These are phyloP conservation scores for Glandiceps talaboti DNA, from an alignment of 53 echinoderm and acorn worm genomes.

Conservation along the genomic window DNA sequence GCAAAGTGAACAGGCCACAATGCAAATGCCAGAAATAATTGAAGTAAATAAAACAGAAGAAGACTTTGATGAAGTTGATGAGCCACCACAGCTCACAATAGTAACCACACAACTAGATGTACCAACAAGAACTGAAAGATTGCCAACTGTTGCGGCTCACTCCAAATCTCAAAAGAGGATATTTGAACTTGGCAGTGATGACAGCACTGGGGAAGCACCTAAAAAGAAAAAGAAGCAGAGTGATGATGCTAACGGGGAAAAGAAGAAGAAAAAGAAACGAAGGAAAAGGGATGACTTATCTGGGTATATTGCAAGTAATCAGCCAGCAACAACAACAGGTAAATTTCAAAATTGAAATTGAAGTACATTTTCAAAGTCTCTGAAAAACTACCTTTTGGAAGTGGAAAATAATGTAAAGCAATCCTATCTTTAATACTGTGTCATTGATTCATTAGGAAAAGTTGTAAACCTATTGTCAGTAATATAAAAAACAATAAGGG, in stretches of 20 bases:
- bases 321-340: neutral
- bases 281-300: neutral
- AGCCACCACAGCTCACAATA: neutral
- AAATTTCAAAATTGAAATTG: no score
- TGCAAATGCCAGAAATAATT: conserved; percentile 12
- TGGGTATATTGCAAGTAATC: neutral
- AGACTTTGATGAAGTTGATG: conserved; percentile 7
- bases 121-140: neutral
- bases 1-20: conserved; percentile 5
- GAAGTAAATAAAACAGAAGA: conserved; percentile 4
- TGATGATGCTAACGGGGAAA: neutral
- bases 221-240: no score
- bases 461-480: no score
- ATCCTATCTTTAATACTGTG: no score
- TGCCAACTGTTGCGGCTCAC: neutral
- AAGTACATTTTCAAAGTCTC: no score
- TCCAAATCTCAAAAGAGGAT: neutral
- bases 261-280: neutral
- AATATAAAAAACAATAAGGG: no score
- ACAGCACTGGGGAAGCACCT: neutral
- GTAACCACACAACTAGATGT: neutral
- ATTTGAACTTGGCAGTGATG: neutral
- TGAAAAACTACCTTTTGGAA: no score
- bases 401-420: no score
- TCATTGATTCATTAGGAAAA: no score